phyloP scores from a whole-genome alignment of 2,888 invertebrate genomes.

The Mechanitis messenoides region DNA sequence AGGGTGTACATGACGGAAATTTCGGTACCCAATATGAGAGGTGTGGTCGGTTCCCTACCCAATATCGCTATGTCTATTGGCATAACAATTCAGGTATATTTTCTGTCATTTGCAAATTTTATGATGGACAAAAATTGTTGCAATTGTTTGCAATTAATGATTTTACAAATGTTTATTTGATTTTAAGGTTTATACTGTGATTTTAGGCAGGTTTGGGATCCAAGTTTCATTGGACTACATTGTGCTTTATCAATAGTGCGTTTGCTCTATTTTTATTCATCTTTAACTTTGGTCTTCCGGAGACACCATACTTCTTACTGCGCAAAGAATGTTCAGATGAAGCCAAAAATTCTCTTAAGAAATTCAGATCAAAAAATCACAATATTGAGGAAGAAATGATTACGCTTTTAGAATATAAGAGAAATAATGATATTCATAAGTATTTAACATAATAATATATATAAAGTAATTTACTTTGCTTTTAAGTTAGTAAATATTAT shows the following conservation, averaged over 20 bases:
- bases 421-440: conserved; percentile 50
- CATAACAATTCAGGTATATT: conserved; percentile 63
- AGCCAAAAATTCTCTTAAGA: conserved; percentile 34
- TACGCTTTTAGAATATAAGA: conserved; percentile 46
- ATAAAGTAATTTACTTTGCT: background rate
- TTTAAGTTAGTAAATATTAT: background rate
- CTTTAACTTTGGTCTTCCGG: conserved; percentile 41
- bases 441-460: conserved; percentile 22
- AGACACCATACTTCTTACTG: conserved; percentile 52
- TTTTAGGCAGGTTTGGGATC: conserved; percentile 43
- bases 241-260: conserved; percentile 38
- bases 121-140: too few relatives aligned
- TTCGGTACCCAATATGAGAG: conserved; percentile 82
- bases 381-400: conserved; percentile 43
- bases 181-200: background rate
- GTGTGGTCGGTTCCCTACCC: conserved; percentile 79
- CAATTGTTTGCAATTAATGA: too few relatives aligned
- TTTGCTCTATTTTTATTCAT: conserved; percentile 34
- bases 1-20: conserved; percentile 79
- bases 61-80: conserved; percentile 80
- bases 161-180: too few relatives aligned
- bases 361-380: conserved; percentile 41
- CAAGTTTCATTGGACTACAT: conserved; percentile 38
- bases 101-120: too few relatives aligned
- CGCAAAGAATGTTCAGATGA: conserved; percentile 32